Percentiles rank a stretch among this genome's conserved stretches.
phyloP scores from a whole-genome alignment of 2,888 invertebrate species.

The Neocrepidodera transversa region DNA sequence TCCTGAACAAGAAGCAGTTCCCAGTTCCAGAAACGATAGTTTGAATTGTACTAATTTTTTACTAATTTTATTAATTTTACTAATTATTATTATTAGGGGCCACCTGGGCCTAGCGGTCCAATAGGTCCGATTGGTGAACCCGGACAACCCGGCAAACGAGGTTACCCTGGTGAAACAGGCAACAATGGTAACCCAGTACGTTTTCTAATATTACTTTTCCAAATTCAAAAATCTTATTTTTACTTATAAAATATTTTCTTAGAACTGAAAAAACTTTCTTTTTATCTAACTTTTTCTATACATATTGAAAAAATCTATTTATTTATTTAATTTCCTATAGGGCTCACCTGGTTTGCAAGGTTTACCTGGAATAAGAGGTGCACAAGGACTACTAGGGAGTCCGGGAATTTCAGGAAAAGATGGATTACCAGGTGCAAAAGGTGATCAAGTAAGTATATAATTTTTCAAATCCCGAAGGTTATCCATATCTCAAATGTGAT shows the following conservation, averaged over 20 bases:
- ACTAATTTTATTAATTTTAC: conserved; percentile 20
- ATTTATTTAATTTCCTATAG: conserved; percentile 39
- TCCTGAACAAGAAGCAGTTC: too few species aligned
- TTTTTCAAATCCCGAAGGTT: not conserved
- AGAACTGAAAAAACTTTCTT: too few species aligned
- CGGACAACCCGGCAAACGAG: conserved; percentile 47
- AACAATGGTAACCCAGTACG: conserved; percentile 30
- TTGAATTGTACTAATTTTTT: conserved; percentile 7
- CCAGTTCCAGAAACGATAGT: too few species aligned
- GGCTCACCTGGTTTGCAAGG: conserved; percentile 59
- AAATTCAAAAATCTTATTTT: not conserved
- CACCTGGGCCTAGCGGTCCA: conserved; percentile 60
- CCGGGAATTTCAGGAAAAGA: conserved; percentile 58
- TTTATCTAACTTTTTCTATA: too few species aligned
- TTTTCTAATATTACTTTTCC: not conserved
- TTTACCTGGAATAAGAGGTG: conserved; percentile 58
- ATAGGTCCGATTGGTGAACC: conserved; percentile 58
- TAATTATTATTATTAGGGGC: conserved; percentile 55
- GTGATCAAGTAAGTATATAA: conserved; percentile 38
- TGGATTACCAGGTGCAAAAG: conserved; percentile 61
- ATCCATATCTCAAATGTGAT: too few species aligned
- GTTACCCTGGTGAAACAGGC: conserved; percentile 33
- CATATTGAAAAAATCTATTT: too few species aligned
- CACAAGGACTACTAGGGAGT: conserved; percentile 60
- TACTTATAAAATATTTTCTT: not conserved